Conservation (phyloP, 1,140 invertebrate genomes). For the Atta colombica region DNA sequence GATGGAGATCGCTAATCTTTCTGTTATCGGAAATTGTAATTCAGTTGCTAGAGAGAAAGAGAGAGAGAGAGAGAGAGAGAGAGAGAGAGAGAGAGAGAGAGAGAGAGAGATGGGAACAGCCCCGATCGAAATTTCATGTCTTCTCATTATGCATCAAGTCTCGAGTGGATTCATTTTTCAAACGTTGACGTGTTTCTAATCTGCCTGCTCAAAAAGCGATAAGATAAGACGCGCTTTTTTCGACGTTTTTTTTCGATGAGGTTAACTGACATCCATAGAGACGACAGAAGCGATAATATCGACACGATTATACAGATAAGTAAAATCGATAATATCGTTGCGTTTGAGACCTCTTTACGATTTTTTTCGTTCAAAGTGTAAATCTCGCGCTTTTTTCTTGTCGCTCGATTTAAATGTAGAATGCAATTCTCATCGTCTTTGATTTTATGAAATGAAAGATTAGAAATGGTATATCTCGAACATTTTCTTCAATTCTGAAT, state of each 20-base stretch:
- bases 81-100: not conserved
- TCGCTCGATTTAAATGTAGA: not conserved
- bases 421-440: not conserved
- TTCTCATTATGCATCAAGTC: conserved; percentile 13
- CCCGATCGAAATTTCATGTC: conserved; percentile 30
- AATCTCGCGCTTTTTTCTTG: not conserved
- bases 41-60: conserved; percentile 15
- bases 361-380: not conserved
- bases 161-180: conserved; percentile 28
- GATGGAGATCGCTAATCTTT: conserved; percentile 59
- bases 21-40: conserved; percentile 63
- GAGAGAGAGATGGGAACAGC: not conserved
- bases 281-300: conserved; percentile 16
- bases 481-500: not conserved
- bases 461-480: not conserved
- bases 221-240: conserved; percentile 17
- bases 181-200: conserved; percentile 6
- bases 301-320: conserved; percentile 11
- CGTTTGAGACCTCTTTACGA: not conserved
- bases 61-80: not conserved
- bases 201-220: conserved; percentile 12
- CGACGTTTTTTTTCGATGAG: conserved; percentile 2
- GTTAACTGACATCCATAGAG: not conserved
- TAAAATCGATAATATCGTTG: not conserved
- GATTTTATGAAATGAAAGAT: conserved; percentile 1